Conservation (phyloP, 1,140 invertebrate species). For the Lepidotrigona ventralis region DNA sequence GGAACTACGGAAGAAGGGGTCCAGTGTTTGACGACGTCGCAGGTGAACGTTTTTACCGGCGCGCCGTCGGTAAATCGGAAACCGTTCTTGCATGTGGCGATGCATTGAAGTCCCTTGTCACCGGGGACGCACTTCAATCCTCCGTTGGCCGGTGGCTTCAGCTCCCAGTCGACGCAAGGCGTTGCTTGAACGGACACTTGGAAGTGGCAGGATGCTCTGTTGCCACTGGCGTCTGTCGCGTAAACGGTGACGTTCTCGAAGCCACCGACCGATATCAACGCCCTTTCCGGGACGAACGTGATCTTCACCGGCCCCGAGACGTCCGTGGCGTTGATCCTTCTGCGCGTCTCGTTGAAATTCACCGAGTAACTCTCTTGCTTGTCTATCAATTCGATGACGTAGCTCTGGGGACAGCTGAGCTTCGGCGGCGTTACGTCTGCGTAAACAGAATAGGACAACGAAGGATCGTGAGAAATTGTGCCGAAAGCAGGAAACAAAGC, state of each 20-base stretch:
- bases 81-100: constrained; percentile 94
- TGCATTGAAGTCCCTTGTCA: constrained; percentile 91
- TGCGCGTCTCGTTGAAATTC: constrained; percentile 95
- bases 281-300: constrained; percentile 91
- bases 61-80: constrained; percentile 95
- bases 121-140: constrained; percentile 91
- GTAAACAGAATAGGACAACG: constrained; percentile 19
- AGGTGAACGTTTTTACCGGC: constrained; percentile 91
- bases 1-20: constrained; percentile 92
- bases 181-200: constrained; percentile 96
- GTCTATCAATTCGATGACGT: constrained; percentile 95
- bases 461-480: not conserved
- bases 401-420: constrained; percentile 96
- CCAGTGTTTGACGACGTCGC: constrained; percentile 90
- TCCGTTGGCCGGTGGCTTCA: constrained; percentile 93
- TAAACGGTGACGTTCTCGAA: constrained; percentile 97
- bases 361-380: constrained; percentile 94
- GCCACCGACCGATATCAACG: constrained; percentile 92
- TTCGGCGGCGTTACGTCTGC: constrained; percentile 95
- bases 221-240: constrained; percentile 93
- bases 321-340: constrained; percentile 92
- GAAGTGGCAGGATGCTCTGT: constrained; percentile 95
- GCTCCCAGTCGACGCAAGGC: constrained; percentile 96
- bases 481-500: not conserved
- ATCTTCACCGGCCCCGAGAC: constrained; percentile 93